phyloP scores from a whole-genome alignment of 2,113 vertebrate species.

The Nothocercus julius region DNA sequence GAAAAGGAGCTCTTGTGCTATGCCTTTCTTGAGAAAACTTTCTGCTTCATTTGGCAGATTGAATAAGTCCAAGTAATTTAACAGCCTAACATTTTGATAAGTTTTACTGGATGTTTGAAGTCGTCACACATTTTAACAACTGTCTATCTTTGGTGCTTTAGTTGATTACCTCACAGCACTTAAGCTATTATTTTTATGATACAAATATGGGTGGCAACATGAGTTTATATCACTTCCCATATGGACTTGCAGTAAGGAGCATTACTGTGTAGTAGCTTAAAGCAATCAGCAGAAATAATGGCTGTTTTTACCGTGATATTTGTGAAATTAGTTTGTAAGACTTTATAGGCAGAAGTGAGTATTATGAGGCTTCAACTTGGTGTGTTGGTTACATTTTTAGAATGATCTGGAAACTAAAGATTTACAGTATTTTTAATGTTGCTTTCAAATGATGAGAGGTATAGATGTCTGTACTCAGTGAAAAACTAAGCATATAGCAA shows the following conservation, averaged over 20 bases:
- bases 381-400: not conserved
- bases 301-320: not conserved
- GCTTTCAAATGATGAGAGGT: not conserved
- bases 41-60: not conserved
- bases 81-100: not conserved
- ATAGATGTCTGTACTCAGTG: not conserved
- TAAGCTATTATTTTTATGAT: not conserved
- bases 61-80: not conserved
- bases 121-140: not conserved
- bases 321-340: not conserved
- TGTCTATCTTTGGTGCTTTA: not conserved
- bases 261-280: not conserved
- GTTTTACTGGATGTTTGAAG: not conserved
- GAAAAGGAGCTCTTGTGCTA: not conserved
- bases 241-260: not conserved
- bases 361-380: not conserved
- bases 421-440: not conserved
- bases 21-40: not conserved
- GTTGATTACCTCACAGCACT: not conserved
- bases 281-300: not conserved
- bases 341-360: not conserved
- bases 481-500: not conserved
- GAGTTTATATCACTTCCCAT: not conserved
- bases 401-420: not conserved
- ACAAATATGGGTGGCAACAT: not conserved